Conservation (phyloP, 2,113 vertebrate genomes). For the Myrmecophaga tridactyla region DNA sequence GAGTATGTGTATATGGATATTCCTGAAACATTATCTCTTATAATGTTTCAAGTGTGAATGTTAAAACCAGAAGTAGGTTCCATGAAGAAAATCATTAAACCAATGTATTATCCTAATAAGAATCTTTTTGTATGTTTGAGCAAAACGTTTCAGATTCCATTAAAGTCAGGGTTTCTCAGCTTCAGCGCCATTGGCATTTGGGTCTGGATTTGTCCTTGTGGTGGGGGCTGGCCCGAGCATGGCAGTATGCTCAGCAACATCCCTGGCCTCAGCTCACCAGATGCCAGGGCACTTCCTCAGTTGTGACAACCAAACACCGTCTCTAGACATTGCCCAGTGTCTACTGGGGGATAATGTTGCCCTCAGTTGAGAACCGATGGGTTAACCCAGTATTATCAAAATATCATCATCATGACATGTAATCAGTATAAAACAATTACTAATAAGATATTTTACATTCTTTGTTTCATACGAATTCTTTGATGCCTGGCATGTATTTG, state of each 20-base stretch:
- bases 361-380: neutral
- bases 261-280: neutral
- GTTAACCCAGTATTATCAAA: neutral
- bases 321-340: neutral
- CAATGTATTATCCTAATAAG: neutral
- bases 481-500: neutral
- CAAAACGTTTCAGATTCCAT: neutral
- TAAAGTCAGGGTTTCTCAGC: neutral
- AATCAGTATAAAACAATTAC: neutral
- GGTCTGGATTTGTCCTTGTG: neutral
- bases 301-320: neutral
- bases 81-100: neutral
- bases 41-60: no score
- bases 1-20: neutral
- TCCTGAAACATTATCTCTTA: neutral
- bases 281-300: neutral
- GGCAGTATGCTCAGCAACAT: neutral
- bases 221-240: neutral
- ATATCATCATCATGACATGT: neutral
- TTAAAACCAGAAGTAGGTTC: neutral
- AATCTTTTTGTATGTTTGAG: neutral
- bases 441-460: neutral
- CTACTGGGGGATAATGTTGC: neutral
- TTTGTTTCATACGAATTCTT: neutral
- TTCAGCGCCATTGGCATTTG: neutral